These are phyloP conservation scores for Chiloscyllium plagiosum DNA, from an alignment of 2,113 vertebrate genomes.

Conservation along the genomic window DNA sequence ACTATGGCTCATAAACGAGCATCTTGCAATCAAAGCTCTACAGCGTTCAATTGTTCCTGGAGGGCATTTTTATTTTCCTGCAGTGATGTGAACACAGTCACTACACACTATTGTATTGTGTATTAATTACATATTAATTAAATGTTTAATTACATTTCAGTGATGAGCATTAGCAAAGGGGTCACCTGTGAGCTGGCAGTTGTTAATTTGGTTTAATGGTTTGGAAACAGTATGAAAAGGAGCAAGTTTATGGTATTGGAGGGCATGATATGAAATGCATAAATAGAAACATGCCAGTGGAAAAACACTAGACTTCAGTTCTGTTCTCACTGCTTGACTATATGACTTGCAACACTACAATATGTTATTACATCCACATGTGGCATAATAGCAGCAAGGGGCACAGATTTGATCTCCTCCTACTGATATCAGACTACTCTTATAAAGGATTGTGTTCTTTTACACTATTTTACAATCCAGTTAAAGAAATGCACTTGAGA, in stretches of 20 bases:
- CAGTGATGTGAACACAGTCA: neutral
- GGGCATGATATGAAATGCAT: neutral
- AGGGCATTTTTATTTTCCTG: neutral
- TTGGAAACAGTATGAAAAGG: neutral
- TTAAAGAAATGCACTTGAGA: no score
- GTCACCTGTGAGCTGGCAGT: neutral
- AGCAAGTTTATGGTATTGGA: neutral
- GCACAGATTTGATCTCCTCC: neutral
- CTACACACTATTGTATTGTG: neutral
- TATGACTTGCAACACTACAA: neutral
- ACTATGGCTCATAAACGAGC: neutral
- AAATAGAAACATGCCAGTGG: neutral
- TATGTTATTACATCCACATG: neutral
- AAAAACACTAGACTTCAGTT: no score
- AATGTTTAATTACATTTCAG: neutral
- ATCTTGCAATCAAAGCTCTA: constrained; percentile 8
- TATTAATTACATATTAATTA: neutral
- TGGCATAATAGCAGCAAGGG: neutral
- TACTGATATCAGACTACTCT: neutral
- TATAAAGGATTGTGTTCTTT: no score
- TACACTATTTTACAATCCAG: no score
- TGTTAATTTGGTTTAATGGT: no score
- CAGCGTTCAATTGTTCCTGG: neutral
- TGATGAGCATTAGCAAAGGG: neutral
- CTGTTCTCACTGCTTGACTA: no score